phyloP scores from a whole-genome alignment of 2,113 vertebrate species.

The Lampris megalopsis region DNA sequence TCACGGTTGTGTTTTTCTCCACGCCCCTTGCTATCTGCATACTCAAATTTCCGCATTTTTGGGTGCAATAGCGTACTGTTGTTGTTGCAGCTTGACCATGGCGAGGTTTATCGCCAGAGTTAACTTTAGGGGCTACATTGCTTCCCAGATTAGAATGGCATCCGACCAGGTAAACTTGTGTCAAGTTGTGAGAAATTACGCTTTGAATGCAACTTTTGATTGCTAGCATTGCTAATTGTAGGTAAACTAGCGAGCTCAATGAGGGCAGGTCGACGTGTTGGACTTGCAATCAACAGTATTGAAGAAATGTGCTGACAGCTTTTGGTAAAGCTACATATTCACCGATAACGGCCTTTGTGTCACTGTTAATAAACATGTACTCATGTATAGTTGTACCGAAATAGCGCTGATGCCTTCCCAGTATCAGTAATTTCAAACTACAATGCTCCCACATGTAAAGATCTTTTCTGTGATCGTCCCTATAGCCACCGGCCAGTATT shows the following conservation, averaged over 20 bases:
- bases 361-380: too few relatives aligned
- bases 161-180: constrained; percentile 80
- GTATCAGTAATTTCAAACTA: too few relatives aligned
- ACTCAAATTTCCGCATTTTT: constrained; percentile 55
- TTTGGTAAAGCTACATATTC: too few relatives aligned
- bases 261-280: not conserved
- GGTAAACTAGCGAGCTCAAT: not conserved
- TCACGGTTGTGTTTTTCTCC: too few relatives aligned
- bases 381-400: too few relatives aligned
- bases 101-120: constrained; percentile 53
- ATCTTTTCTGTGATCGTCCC: too few relatives aligned
- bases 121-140: constrained; percentile 59
- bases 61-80: not conserved
- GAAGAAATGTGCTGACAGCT: too few relatives aligned
- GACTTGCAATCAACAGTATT: not conserved
- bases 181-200: not conserved
- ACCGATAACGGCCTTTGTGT: too few relatives aligned
- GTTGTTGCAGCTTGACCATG: constrained; percentile 34
- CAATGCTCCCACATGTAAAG: too few relatives aligned
- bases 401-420: too few relatives aligned
- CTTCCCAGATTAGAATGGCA: constrained; percentile 71
- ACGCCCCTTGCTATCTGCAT: too few relatives aligned
- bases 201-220: constrained; percentile 41
- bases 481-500: too few relatives aligned
- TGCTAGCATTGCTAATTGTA: not conserved